A percentile compares a stretch with the other conserved stretches of the same genome.
These are phyloP conservation scores for Pollachius pollachius DNA, from an alignment of 2,113 vertebrate genomes.

Conservation along the genomic window DNA sequence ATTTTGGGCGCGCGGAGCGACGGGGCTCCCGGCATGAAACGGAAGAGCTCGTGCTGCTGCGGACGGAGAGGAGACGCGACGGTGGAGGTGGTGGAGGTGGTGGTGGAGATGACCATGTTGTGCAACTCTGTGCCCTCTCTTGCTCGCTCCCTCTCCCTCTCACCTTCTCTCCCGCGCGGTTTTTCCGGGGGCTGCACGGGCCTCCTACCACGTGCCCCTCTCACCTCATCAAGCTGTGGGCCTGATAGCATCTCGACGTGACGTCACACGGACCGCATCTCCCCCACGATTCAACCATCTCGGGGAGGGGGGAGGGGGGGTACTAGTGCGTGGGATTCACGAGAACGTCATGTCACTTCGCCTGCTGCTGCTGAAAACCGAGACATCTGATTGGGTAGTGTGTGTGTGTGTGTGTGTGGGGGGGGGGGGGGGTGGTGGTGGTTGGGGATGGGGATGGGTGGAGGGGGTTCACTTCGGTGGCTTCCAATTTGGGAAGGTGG, in stretches of 20 bases:
- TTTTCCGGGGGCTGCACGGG: too few species aligned
- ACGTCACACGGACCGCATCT: slow-evolving; percentile 82
- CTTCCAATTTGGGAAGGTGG: slow-evolving; percentile 78
- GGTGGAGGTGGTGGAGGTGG: slow-evolving; percentile 69
- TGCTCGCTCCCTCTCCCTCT: background rate
- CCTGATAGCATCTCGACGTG: slow-evolving; percentile 60
- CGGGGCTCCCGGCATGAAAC: slow-evolving; percentile 79
- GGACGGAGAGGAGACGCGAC: slow-evolving; percentile 20
- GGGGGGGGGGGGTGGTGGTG: slow-evolving; percentile 3
- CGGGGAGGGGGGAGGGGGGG: slow-evolving; percentile 51
- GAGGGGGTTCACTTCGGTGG: slow-evolving; percentile 45
- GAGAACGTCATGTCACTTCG: slow-evolving; percentile 17
- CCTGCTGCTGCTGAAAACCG: too few species aligned
- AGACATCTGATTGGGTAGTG: slow-evolving; percentile 63
- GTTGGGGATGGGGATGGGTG: background rate
- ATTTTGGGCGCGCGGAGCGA: slow-evolving; percentile 94
- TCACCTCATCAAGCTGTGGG: slow-evolving; percentile 69
- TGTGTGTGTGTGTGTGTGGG: slow-evolving; percentile 27
- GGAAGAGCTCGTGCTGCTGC: slow-evolving; percentile 48
- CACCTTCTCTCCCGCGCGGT: background rate
- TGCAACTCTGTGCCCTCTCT: slow-evolving; percentile 61
- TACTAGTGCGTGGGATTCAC: slow-evolving; percentile 58
- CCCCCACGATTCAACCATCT: slow-evolving; percentile 53
- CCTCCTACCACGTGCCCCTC: slow-evolving; percentile 68
- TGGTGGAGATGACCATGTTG: slow-evolving; percentile 81